Evolutionary conservation across 1,140 invertebrate species (phyloP).

Genomic region (Drosophila takahashii): DNA sequence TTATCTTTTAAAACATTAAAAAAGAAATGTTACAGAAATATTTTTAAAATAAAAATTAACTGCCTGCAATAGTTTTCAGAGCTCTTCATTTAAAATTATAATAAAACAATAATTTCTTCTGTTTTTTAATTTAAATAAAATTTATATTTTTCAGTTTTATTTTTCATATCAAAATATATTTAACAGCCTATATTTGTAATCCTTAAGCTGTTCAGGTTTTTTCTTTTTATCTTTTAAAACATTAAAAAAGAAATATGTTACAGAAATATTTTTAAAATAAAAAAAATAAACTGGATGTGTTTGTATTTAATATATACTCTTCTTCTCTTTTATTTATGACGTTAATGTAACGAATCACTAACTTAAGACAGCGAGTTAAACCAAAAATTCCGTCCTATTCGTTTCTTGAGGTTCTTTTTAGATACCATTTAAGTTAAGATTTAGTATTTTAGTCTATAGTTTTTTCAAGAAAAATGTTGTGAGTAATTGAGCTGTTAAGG

Average conservation of each 20-base stretch:
- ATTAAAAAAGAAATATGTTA: no score
- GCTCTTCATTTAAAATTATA: not conserved
- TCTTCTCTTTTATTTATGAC: not conserved
- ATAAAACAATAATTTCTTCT: no score
- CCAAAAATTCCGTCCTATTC: not conserved
- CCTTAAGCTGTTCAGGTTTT: no score
- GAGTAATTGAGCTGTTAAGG: not conserved
- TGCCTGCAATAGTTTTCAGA: not conserved
- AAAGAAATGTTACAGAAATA: no score
- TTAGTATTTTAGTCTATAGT: not conserved
- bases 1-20: no score
- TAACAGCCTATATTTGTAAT: no score
- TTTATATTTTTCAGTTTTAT: not conserved
- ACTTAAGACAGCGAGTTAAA: not conserved
- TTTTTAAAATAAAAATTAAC: no score
- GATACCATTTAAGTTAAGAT: not conserved
- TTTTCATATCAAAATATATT: not conserved
- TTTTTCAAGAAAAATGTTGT: not conserved
- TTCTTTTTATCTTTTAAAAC: no score
- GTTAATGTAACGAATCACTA: not conserved
- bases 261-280: not conserved
- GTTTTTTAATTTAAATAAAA: not conserved
- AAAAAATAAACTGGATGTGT: not conserved
- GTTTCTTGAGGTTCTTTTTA: not conserved
- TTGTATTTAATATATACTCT: not conserved